Evolutionary conservation across 2,888 invertebrate species (phyloP), one percentile per base, ranked within the genome.

Genomic region (Neuroscelio doddi): DNA sequence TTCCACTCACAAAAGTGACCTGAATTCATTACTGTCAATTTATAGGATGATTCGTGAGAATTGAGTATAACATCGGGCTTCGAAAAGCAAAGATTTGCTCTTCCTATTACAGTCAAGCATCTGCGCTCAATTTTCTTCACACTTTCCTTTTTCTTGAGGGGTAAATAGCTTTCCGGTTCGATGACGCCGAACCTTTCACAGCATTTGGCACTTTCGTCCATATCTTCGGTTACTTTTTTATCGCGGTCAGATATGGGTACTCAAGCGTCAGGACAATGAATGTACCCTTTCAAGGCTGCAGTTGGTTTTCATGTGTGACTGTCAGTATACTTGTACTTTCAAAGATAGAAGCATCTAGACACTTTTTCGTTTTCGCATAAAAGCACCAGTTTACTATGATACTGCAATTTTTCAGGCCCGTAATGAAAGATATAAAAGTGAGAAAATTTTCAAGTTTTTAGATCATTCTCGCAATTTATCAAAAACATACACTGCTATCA

Each of bases 241-340:
- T 50, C 30, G 41, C 50, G 38, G 17, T 38, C 30, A 51, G 30
- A 58, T 45, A 58, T 50, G 45, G 50, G 45, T 51, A 36, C 46
- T 51, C 30, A 46, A 32, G 39, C 38, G 46, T 34, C 51, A 26
- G 58, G 46, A 51, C 58, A 58, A 50, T 58, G 50, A 59, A 59
- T 46, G 41, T 46, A 51, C 15, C 32, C 51, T 51, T 58, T 41
- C 45, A 51, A 51, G 34, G 21, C 10, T 38, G 51, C 46, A 45
- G 17, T 45, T 30, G 30, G 39, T 38, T 58, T 58, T 45, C 45
- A 39, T 39, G 51, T 44, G 27, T 42, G 49, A 36, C 50, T 58
- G 58, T 44, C 38, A 44, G 44, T 57, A 30, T 15, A 34, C 12
- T 41, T 17, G 21, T 5, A 21, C 21, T 21, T 21, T 21, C 15